Evolutionary conservation across 2,888 invertebrate species (phyloP), one percentile per base, ranked within the genome.

Genomic region (Syrphus vitripennis): DNA sequence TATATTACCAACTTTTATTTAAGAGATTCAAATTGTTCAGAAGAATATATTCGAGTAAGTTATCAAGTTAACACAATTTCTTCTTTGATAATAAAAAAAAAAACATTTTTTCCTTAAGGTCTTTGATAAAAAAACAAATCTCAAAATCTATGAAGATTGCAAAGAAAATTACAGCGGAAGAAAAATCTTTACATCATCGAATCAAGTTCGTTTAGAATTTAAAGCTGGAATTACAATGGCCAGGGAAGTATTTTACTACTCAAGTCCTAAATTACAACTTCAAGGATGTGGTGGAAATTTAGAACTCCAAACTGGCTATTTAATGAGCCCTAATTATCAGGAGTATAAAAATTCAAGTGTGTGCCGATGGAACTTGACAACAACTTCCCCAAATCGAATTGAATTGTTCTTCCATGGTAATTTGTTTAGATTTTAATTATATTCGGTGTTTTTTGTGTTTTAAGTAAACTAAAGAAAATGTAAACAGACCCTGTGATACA

Each of bases 281-380:
- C 67, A 86, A 2, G 92, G 91, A 10, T 92, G 91, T 80, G 91
- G 91, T 7, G 91, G 92, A 1, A 77, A 87, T 3, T 82, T 91
- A 0, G 86, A 81, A 7, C 10, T 77, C 0, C 4, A 72, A 3
- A 77, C 81, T 0, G 91, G 91, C 0, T 91, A 90, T 55, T 93
- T 97, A 74, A 93, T 93, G 0, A 96, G 95, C 89, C 96, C 96
- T 0, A 89, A 95, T 26, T 96, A 95, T 92, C 95, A 95, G 0
- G 91, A 93, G 10, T 92, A 92, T 83, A 93, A 94, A 45, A 92
- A 93, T 70, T 91, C 93, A 76, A 92, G 93, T 0, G 90, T 92
- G 12, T 97, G 97, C 90, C 91, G 90, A 4, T 96, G 96, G 96
- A 93, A 93, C 59, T 90, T 96, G 14, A 91, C 91, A 31, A 94